These are phyloP conservation scores for Drosophila willistoni DNA, from an alignment of 1,140 invertebrate genomes.

Conservation along the genomic window DNA sequence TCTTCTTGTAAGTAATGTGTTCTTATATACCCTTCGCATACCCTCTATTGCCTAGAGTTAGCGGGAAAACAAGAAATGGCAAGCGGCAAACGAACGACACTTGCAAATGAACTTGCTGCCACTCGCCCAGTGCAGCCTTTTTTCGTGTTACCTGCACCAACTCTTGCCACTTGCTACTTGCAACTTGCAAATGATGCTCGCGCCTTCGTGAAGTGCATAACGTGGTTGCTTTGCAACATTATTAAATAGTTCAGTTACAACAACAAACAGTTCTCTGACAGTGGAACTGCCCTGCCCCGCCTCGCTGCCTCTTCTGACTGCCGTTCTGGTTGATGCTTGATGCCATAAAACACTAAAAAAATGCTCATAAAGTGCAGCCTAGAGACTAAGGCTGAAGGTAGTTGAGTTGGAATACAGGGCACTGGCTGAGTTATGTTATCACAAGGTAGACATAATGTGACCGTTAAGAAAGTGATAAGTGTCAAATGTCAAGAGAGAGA, in stretches of 20 bases:
- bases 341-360: constrained; percentile 38
- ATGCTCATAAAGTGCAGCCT: constrained; percentile 53
- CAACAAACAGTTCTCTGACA: constrained; percentile 68
- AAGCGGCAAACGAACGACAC: constrained; percentile 24
- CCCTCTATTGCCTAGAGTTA: background rate
- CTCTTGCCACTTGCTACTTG: background rate
- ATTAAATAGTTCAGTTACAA: constrained; percentile 72
- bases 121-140: background rate
- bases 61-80: background rate
- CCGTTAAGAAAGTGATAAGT: constrained; percentile 59
- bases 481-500: constrained; percentile 30
- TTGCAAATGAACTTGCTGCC: constrained; percentile 57
- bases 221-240: constrained; percentile 58
- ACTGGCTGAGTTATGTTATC: constrained; percentile 54
- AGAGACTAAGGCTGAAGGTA: constrained; percentile 12
- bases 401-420: background rate
- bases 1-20: background rate
- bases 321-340: background rate
- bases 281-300: constrained; percentile 24
- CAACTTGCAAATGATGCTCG: constrained; percentile 51
- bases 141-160: too few relatives aligned
- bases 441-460: constrained; percentile 48
- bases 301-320: constrained; percentile 15
- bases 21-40: background rate
- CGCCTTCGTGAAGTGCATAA: constrained; percentile 45